Evolutionary conservation across 2,113 vertebrate genomes (phyloP), one percentile per base, ranked within the genome.

Genomic region (Pollachius pollachius): DNA sequence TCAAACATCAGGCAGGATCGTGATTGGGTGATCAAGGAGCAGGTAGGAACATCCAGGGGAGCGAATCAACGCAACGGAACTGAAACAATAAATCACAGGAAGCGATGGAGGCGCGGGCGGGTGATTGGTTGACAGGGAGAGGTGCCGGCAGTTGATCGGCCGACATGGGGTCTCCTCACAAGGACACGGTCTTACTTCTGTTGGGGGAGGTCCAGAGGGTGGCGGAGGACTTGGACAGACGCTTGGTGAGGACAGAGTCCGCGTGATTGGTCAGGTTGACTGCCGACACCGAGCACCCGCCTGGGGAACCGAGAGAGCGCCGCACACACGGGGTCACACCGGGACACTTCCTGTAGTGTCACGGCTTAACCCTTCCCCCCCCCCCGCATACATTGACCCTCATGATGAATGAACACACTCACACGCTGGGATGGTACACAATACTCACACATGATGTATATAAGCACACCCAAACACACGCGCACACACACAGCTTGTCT

Each of bases 211-310:
- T 99, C 97, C 97, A 99, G 89, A 99, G 95, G 75, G 97, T 98
- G 90, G 96, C 96, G 4, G 97, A 98, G 92, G 97, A 98, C 93
- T 98, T 99, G 95, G 97, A 99, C 93, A 99, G 95, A 84, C 97
- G 94, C 93, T 98, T 98, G 96, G 96, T 98, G 95, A 99, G 94
- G 92, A 97, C 95, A 92, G 95, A 95, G 90, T 98, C 97, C 95
- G 98, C 96, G 77, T 99, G 97, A 96, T 97, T 98, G 91, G 97
- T 96, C 81, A 99, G 95, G 94, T 98, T 99, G 94, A 98, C 96
- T 79, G 97, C 94, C 83, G 97, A 99, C 90, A 98, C 84, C 65
- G 96, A 99, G 92, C 97, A 98, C 91, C 96, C 95, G 95, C 94
- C 95, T 95, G 94, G 89, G 84, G 88, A 96, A 95, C 94, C 95